phyloP scores from a whole-genome alignment of 2,888 invertebrate genomes.

The Acrobasis repandana region DNA sequence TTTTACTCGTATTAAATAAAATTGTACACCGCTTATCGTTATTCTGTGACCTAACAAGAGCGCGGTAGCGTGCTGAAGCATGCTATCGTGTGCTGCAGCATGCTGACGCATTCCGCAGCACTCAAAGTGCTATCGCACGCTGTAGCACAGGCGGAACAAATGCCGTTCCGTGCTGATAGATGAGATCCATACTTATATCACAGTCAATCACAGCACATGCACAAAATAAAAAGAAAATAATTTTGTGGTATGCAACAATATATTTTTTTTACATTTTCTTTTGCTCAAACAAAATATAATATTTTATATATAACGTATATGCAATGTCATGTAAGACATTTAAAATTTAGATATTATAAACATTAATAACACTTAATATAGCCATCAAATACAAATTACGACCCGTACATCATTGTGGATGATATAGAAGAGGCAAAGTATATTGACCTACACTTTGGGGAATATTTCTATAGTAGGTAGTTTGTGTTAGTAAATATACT shows the following conservation, averaged over 20 bases:
- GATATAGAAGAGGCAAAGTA: not conserved
- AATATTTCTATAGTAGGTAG: not conserved
- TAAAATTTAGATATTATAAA: not conserved
- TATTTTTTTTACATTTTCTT: conserved; percentile 51
- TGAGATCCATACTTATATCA: too few species aligned
- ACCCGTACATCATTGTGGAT: not conserved
- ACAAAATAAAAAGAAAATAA: not conserved
- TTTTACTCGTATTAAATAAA: too few species aligned
- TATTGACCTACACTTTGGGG: not conserved
- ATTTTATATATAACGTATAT: conserved; percentile 24
- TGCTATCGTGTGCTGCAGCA: too few species aligned
- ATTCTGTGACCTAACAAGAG: too few species aligned
- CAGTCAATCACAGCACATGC: too few species aligned
- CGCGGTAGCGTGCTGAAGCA: too few species aligned
- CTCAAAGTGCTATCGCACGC: too few species aligned
- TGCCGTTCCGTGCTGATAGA: too few species aligned
- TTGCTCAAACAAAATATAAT: conserved; percentile 41
- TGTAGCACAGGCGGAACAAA: too few species aligned
- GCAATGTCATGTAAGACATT: not conserved
- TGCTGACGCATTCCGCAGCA: too few species aligned
- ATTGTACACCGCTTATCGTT: too few species aligned
- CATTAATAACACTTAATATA: too few species aligned
- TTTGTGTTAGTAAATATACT: not conserved
- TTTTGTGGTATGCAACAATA: conserved; percentile 38
- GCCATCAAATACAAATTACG: not conserved